Conservation (phyloP, 1,140 invertebrate species). For the Hirudo medicinalis region DNA sequence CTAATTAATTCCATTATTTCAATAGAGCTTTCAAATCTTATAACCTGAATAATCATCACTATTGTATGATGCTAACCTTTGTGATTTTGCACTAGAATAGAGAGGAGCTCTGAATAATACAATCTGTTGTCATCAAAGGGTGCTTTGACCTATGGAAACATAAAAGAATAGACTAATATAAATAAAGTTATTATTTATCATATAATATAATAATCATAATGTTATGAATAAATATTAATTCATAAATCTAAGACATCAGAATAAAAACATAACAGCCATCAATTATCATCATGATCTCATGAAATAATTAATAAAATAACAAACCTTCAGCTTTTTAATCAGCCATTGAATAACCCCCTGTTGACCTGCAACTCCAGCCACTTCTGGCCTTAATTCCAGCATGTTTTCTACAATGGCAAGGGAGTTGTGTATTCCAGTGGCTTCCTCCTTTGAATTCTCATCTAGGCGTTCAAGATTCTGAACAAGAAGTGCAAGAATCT, state of each 20-base stretch:
- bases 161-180: too few relatives aligned
- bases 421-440: constrained; percentile 89
- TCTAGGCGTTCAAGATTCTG: constrained; percentile 86
- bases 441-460: constrained; percentile 82
- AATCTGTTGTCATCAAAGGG: constrained; percentile 92
- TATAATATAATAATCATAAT: neutral
- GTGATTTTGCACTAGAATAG: constrained; percentile 81
- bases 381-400: constrained; percentile 66
- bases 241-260: neutral
- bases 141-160: constrained; percentile 56
- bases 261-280: neutral
- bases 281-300: neutral
- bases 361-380: constrained; percentile 61
- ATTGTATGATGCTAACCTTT: constrained; percentile 45
- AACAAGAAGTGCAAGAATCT: constrained; percentile 76
- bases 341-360: constrained; percentile 86
- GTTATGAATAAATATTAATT: neutral
- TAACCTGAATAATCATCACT: neutral
- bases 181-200: too few relatives aligned
- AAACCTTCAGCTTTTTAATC: constrained; percentile 57
- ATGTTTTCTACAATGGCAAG: constrained; percentile 50
- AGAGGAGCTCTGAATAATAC: constrained; percentile 87
- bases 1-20: too few relatives aligned
- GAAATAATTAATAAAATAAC: neutral
- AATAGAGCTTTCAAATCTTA: neutral